These are phyloP conservation scores for Protaetia brevitarsis DNA, from an alignment of 1,140 invertebrate species.

Conservation along the genomic window DNA sequence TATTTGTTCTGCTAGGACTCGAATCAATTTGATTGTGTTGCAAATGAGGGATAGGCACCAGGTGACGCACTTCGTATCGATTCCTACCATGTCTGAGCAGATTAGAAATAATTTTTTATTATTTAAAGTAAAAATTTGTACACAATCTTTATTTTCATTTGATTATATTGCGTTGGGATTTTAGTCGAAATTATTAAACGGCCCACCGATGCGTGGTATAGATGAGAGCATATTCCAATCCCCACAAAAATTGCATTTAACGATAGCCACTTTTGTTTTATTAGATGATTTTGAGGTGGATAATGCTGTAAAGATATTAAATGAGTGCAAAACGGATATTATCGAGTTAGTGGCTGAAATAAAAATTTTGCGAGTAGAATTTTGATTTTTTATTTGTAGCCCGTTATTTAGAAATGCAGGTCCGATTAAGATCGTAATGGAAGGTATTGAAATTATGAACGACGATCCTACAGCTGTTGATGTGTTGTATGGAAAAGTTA, in stretches of 20 bases:
- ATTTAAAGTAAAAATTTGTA: slow-evolving; percentile 55
- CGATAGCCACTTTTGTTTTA: slow-evolving; percentile 67
- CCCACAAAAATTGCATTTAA: slow-evolving; percentile 72
- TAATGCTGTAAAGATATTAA: slow-evolving; percentile 53
- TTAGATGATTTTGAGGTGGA: slow-evolving; percentile 65
- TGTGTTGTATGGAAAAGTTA: slow-evolving; percentile 69
- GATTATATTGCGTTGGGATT: slow-evolving; percentile 32
- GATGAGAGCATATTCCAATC: slow-evolving; percentile 69
- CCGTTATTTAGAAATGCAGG: slow-evolving; percentile 11
- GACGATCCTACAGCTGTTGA: slow-evolving; percentile 72
- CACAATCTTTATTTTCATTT: slow-evolving; percentile 27
- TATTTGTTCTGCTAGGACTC: slow-evolving; percentile 62
- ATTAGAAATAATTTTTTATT: slow-evolving; percentile 59
- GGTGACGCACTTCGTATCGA: slow-evolving; percentile 76
- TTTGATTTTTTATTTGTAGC: slow-evolving; percentile 13
- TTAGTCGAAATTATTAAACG: slow-evolving; percentile 51
- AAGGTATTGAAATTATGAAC: slow-evolving; percentile 80
- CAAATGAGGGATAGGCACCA: slow-evolving; percentile 61
- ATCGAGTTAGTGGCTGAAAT: slow-evolving; percentile 50
- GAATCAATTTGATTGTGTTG: slow-evolving; percentile 67
- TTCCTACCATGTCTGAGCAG: slow-evolving; percentile 60
- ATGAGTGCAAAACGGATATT: slow-evolving; percentile 53
- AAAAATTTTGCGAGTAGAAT: neutral
- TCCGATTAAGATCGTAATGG: slow-evolving; percentile 50
- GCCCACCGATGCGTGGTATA: slow-evolving; percentile 55